These are phyloP conservation scores for Leptatherina wallacei DNA, from an alignment of 2,797 vertebrate species.

Conservation along the genomic window DNA sequence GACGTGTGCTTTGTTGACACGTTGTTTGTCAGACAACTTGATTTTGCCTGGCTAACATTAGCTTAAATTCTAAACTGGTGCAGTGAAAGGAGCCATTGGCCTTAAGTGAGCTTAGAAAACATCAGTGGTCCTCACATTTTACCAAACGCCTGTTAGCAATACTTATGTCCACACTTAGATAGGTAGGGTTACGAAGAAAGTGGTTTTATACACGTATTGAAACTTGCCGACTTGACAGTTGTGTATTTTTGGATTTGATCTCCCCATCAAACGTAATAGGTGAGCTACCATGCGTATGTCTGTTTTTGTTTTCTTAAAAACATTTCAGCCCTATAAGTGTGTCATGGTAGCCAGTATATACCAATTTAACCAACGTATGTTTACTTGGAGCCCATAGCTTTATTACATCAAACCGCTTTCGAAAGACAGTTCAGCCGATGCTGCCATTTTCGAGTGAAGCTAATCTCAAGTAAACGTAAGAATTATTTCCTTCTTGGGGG, in stretches of 20 bases:
- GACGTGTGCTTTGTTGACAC: constrained; percentile 26
- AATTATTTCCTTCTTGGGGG: constrained; percentile 9
- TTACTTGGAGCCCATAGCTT: constrained; percentile 56
- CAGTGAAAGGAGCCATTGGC: constrained; percentile 56
- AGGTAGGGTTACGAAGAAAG: constrained; percentile 43
- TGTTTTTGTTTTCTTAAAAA: constrained; percentile 31
- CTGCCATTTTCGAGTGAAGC: constrained; percentile 70
- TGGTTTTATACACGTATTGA: constrained; percentile 12
- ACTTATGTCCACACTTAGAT: constrained; percentile 25
- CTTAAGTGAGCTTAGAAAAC: constrained; percentile 63
- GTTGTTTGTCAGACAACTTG: constrained; percentile 19
- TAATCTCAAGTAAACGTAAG: constrained; percentile 48
- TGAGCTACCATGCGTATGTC: constrained; percentile 32
- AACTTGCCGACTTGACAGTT: constrained; percentile 37
- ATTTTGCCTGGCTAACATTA: constrained; percentile 40
- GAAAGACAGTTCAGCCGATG: constrained; percentile 49
- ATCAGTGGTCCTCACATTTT: constrained; percentile 42
- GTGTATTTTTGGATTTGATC: constrained; percentile 29
- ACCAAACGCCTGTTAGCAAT: constrained; percentile 38
- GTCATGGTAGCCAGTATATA: constrained; percentile 45
- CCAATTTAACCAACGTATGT: constrained; percentile 47
- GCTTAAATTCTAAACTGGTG: constrained; percentile 42
- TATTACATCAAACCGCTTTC: constrained; percentile 61
- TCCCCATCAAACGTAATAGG: constrained; percentile 4
- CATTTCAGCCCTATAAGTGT: constrained; percentile 38